Evolutionary conservation across 2,113 vertebrate species (phyloP).

Genomic region (Paracanthobrama guichenoti): DNA sequence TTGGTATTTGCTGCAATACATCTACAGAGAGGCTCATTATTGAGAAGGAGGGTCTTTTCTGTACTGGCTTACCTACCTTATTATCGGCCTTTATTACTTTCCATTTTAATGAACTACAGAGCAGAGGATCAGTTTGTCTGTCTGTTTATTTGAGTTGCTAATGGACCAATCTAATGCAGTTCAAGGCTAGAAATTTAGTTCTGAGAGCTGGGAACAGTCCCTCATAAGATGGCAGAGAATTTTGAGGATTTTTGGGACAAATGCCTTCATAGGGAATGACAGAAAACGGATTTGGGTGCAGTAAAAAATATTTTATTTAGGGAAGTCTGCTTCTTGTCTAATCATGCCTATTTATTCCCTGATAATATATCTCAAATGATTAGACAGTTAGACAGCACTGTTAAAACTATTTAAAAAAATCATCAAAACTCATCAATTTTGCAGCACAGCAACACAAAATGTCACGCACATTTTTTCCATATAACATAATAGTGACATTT

Average conservation of each 20-base stretch:
- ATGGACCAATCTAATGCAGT: conserved; percentile 58
- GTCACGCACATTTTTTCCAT: neutral
- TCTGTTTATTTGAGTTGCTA: conserved; percentile 59
- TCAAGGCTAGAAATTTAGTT: conserved; percentile 47
- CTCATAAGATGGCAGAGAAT: neutral
- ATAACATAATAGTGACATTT: too few relatives aligned
- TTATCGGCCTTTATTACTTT: conserved; percentile 68
- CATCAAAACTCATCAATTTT: neutral
- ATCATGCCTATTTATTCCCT: neutral
- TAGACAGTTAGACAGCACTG: neutral
- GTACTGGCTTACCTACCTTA: conserved; percentile 57
- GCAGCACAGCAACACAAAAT: neutral
- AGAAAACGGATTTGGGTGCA: neutral
- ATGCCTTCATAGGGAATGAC: neutral
- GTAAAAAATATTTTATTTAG: neutral
- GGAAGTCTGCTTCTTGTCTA: neutral
- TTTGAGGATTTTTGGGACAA: neutral
- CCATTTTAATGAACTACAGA: conserved; percentile 68
- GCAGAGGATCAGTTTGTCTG: conserved; percentile 60
- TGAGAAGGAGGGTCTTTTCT: conserved; percentile 31
- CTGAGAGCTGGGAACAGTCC: conserved; percentile 10
- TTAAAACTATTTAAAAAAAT: neutral
- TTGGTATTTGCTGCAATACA: conserved; percentile 27
- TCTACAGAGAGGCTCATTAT: conserved; percentile 42
- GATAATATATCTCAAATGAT: neutral